phyloP scores from a whole-genome alignment of 2,797 vertebrate species.

The Poecile montanus region DNA sequence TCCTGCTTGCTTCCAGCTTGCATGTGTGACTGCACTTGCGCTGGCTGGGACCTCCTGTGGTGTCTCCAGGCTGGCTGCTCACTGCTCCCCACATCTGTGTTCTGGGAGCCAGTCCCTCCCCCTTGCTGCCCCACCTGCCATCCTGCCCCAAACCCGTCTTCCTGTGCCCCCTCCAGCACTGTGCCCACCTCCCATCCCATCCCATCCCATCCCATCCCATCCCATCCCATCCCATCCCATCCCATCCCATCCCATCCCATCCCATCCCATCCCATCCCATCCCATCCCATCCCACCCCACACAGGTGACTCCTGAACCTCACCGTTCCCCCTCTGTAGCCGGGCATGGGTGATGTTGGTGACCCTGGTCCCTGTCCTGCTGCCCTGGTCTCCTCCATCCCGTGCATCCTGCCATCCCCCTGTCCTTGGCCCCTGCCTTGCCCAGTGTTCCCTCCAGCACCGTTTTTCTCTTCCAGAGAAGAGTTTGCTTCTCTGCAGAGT shows the following conservation, averaged over 20 bases:
- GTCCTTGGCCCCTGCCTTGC: background rate
- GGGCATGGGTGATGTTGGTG: background rate
- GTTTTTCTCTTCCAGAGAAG: conserved; percentile 66
- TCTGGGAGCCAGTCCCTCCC: background rate
- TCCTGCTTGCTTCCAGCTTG: background rate
- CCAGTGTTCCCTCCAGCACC: background rate
- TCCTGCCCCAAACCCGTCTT: background rate
- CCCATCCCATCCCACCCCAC: background rate
- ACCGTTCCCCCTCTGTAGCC: background rate
- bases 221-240: no score
- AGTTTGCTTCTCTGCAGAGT: conserved; percentile 60
- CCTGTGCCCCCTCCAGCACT: background rate
- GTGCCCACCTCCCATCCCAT: background rate
- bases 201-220: background rate
- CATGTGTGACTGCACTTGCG: rapidly evolving
- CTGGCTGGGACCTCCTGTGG: background rate
- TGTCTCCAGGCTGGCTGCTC: background rate
- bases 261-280: background rate
- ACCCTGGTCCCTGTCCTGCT: background rate
- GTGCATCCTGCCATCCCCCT: background rate
- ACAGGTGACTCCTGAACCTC: background rate
- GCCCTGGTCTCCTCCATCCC: background rate
- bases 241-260: no score
- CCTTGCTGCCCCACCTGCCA: background rate
- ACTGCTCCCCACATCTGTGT: background rate